These are phyloP conservation scores for Sander vitreus DNA, from an alignment of 2,113 vertebrate genomes.

Conservation along the genomic window DNA sequence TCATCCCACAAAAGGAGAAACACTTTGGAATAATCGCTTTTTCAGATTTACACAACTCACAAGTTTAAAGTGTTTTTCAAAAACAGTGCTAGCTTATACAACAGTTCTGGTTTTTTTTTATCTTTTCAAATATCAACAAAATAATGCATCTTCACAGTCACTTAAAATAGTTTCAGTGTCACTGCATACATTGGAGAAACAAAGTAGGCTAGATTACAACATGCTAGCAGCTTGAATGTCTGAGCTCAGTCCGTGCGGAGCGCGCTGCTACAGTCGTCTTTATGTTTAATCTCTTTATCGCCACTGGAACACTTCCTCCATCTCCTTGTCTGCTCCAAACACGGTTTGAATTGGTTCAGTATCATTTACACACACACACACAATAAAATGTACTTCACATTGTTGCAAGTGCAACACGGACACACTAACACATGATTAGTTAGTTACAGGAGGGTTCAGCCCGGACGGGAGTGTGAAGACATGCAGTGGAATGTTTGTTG, in stretches of 20 bases:
- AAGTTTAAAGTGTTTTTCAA: constrained; percentile 56
- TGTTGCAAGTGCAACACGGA: constrained; percentile 19
- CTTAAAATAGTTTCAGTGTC: constrained; percentile 41
- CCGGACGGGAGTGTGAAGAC: constrained; percentile 13
- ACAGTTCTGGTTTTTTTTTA: background rate
- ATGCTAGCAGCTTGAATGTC: constrained; percentile 57
- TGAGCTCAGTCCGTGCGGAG: constrained; percentile 16
- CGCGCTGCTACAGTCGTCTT: constrained; percentile 22
- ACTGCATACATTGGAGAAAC: constrained; percentile 35
- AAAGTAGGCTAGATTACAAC: constrained; percentile 32
- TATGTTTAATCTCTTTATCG: constrained; percentile 20
- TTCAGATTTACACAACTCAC: constrained; percentile 17
- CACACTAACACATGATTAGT: background rate
- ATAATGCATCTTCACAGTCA: constrained; percentile 59
- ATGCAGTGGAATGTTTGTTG: constrained; percentile 48
- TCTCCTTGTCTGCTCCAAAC: background rate
- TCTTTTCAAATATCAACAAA: constrained; percentile 57
- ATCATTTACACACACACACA: constrained; percentile 26
- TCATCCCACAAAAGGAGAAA: constrained; percentile 14
- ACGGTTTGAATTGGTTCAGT: constrained; percentile 1
- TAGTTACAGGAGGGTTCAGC: constrained; percentile 1
- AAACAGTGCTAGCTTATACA: constrained; percentile 64
- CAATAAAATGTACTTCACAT: constrained; percentile 37
- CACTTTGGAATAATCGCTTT: constrained; percentile 47
- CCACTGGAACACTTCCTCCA: background rate